phyloP scores from a whole-genome alignment of 2,797 vertebrate genomes.

The Gouania willdenowi region DNA sequence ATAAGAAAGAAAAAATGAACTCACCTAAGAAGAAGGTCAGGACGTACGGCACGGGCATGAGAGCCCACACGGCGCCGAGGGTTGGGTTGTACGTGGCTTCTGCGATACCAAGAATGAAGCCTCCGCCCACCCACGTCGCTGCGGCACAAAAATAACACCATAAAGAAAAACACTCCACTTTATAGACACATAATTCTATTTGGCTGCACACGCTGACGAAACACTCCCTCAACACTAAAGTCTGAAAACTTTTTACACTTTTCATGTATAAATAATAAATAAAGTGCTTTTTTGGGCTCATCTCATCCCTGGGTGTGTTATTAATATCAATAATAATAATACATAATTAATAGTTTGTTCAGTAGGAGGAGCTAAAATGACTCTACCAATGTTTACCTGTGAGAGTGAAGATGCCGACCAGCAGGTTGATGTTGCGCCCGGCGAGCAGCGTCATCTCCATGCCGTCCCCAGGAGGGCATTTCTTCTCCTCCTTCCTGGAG shows the following conservation, averaged over 20 bases:
- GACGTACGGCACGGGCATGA: constrained; percentile 77
- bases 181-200: too few relatives aligned
- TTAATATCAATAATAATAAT: too few relatives aligned
- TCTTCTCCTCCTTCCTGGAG: constrained; percentile 71
- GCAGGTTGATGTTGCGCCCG: constrained; percentile 74
- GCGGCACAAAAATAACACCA: neutral
- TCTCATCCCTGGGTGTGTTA: too few relatives aligned
- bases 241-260: too few relatives aligned
- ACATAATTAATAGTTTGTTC: too few relatives aligned
- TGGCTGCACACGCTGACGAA: too few relatives aligned
- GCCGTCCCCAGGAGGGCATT: constrained; percentile 49
- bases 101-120: constrained; percentile 80
- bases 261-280: too few relatives aligned
- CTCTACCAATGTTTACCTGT: constrained; percentile 66
- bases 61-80: constrained; percentile 77
- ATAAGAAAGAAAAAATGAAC: too few relatives aligned
- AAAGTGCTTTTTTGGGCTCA: too few relatives aligned
- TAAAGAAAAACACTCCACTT: neutral
- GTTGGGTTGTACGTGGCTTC: constrained; percentile 80
- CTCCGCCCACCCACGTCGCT: constrained; percentile 85
- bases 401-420: constrained; percentile 79
- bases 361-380: neutral
- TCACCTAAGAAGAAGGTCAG: constrained; percentile 80
- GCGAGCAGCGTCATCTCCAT: constrained; percentile 80
- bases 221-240: too few relatives aligned